Evolutionary conservation across 2,113 vertebrate species (phyloP).

Genomic region (Gasterosteus aculeatus): DNA sequence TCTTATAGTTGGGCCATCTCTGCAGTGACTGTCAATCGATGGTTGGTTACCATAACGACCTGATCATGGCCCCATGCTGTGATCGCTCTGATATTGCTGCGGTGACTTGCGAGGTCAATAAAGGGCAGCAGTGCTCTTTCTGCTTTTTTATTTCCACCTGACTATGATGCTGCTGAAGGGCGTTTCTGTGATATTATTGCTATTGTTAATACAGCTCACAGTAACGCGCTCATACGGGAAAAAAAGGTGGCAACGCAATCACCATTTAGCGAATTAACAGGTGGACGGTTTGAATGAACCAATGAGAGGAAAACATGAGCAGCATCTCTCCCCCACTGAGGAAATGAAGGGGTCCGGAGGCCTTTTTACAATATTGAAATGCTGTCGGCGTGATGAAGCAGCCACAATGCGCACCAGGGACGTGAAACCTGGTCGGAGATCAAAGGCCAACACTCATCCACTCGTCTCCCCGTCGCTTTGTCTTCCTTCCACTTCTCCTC

Average conservation of each 20-base stretch:
- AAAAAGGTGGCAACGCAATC: conserved; percentile 13
- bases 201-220: neutral
- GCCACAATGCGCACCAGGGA: conserved; percentile 42
- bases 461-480: conserved; percentile 30
- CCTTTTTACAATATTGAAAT: conserved; percentile 41
- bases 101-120: conserved; percentile 29
- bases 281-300: conserved; percentile 16
- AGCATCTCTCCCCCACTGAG: conserved; percentile 8
- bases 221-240: neutral
- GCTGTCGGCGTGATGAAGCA: conserved; percentile 54
- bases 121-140: neutral
- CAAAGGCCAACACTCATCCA: conserved; percentile 55
- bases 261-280: conserved; percentile 20
- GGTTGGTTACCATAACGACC: conserved; percentile 7
- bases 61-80: conserved; percentile 10
- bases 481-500: conserved; percentile 22
- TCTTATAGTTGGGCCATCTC: conserved; percentile 5
- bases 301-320: neutral
- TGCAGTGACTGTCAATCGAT: conserved; percentile 30
- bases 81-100: conserved; percentile 15
- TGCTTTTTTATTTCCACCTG: neutral
- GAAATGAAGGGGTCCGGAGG: conserved; percentile 17
- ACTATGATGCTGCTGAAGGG: neutral
- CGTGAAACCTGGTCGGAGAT: conserved; percentile 46
- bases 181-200: neutral